Conservation (phyloP, 2,797 vertebrate species). For the Zalophus californianus region DNA sequence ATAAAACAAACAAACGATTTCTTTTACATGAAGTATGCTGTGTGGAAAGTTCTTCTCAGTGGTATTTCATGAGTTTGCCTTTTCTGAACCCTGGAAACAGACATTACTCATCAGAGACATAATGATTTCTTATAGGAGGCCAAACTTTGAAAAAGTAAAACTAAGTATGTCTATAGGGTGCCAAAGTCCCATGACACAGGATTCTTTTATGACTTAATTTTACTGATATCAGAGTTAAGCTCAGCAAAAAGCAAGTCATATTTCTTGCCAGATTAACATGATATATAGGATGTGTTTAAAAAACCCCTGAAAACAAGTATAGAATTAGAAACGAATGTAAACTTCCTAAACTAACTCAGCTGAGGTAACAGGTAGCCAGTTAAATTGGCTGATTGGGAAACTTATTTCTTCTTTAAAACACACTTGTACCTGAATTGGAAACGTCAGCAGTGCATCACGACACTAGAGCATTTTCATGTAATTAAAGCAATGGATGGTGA, state of each 20-base stretch:
- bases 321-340: conserved; percentile 93
- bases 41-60: conserved; percentile 89
- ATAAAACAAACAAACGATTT: conserved; percentile 88
- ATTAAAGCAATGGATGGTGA: conserved; percentile 91
- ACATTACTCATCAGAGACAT: conserved; percentile 85
- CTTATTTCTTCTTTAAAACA: conserved; percentile 88
- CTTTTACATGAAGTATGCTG: conserved; percentile 88
- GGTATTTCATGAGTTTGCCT: conserved; percentile 88
- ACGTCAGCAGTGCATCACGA: conserved; percentile 91
- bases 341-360: conserved; percentile 94
- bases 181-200: conserved; percentile 84
- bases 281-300: conserved; percentile 88
- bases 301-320: conserved; percentile 91
- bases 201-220: conserved; percentile 83
- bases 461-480: conserved; percentile 91
- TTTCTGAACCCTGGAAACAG: conserved; percentile 88
- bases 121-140: conserved; percentile 86
- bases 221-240: conserved; percentile 74
- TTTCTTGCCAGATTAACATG: conserved; percentile 87
- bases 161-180: conserved; percentile 85
- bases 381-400: conserved; percentile 91
- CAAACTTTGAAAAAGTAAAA: conserved; percentile 86
- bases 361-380: conserved; percentile 95
- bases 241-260: conserved; percentile 82
- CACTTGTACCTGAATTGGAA: conserved; percentile 92